phyloP scores from a whole-genome alignment of 2,113 vertebrate genomes.

The Macquaria australasica region DNA sequence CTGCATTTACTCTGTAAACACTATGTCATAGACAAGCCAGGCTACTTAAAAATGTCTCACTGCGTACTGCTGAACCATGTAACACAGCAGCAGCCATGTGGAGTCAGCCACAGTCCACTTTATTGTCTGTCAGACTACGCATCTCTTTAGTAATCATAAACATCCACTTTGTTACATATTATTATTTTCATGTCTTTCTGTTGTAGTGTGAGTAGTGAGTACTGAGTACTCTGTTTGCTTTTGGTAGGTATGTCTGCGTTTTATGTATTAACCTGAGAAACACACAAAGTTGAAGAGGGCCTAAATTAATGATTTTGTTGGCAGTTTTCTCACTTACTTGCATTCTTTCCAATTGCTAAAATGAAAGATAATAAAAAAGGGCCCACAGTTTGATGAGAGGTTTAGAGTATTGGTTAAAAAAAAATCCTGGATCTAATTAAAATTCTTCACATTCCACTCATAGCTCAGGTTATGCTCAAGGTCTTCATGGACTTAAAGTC shows the following conservation, averaged over 20 bases:
- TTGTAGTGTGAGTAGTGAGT: neutral
- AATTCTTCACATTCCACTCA: conserved; percentile 85
- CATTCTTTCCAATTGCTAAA: conserved; percentile 39
- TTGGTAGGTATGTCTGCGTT: neutral
- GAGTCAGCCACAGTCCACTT: neutral
- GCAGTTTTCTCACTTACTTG: conserved; percentile 14
- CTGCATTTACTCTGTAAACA: neutral
- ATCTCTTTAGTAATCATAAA: neutral
- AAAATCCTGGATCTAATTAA: conserved; percentile 84
- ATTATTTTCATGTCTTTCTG: conserved; percentile 12
- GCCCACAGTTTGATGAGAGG: conserved; percentile 63
- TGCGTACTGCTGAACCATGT: neutral
- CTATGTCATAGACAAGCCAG: neutral
- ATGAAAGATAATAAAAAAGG: conserved; percentile 50
- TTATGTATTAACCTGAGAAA: neutral
- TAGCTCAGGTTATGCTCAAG: conserved; percentile 78
- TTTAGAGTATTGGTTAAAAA: conserved; percentile 60
- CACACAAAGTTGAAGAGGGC: neutral
- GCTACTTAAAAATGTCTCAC: too few relatives aligned
- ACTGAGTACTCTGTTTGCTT: neutral
- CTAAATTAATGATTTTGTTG: conserved; percentile 23
- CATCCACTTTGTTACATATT: neutral
- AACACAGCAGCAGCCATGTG: neutral
- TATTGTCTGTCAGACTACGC: neutral
- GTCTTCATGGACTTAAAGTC: conserved; percentile 80